Base-by-base conservation (phyloP, 2,888 invertebrate genomes). In the Laothoe populi region DNA sequence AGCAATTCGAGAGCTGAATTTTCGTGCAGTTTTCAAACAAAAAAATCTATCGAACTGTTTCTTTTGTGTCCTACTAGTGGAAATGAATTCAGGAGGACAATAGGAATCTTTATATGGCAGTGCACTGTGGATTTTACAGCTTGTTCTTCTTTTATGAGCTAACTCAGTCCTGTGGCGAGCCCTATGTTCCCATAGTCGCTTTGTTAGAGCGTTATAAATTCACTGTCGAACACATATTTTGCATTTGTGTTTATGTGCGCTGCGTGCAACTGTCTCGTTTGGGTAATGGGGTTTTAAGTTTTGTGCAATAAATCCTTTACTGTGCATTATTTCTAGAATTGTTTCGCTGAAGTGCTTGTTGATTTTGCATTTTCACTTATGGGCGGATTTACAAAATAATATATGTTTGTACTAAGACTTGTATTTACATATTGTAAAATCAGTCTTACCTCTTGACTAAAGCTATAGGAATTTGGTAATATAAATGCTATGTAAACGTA, bases 1-100 rank as follows among this genome's bases (percentile, higher is more conserved):
- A 48, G 31, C 53, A 19, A 35, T 49, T 13, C 49, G n/a, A 19
- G 31, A 35, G 35, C 53, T 10, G 19, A 35, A 53, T n/a, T 13
- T 53, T 31, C 49, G 31, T 53, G 53, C 35, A 35, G n/a, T 53
- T 31, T 53, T 19, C 49, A 53, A 53, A 53, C 31, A 57, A 48
- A 53, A 61, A 58, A 70, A 71, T 0, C 63, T 13, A 48, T 16
- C 24, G 72, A 64, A 71, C 64, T 72, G 62, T 72, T 75, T 53
- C 53, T 53, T 73, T 72, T 77, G 63, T 73, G 35, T 58, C 48
- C 62, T 63, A 69, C 66, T 65, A 70, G 75, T 74, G 71, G 65
- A 79, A 79, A 79, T 77, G 70, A 75, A 80, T 79, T 74, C 68
- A 70, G 69, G 62, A 63, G 66, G 68, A 79, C 72, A 73, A 74